Evolutionary conservation across 92 coral and sea anemone species (phyloP), one percentile per base, ranked within the genome.

Genomic region (Zoanthus gigantus): DNA sequence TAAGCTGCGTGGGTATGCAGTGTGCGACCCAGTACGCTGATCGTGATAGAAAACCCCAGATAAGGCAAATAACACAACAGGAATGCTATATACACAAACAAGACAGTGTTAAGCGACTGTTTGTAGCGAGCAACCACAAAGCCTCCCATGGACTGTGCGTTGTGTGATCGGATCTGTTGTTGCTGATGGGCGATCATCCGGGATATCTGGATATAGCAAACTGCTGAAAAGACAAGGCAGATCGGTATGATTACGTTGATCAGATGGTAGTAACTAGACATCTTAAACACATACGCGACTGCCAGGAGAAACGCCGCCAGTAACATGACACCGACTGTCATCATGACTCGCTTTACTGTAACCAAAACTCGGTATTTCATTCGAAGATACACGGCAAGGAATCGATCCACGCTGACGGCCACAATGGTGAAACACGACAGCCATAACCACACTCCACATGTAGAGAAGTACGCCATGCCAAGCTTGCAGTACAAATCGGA

Each of bases 31-130:
- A 37, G 0, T 17, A 79, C 54, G 17, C 18, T 79, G 10, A 79
- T 79, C 2, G 84, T 10, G 28, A 79, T 44, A 10, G 84, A 79
- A 6, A 79, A 79, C 9, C 72, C 45, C 58, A 79, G 44, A 42
- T 79, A 79, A 6, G 84, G 84, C 50, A 79, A 32, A 42, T 79
- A 79, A 63, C 84, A 79, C 73, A 79, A 52, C 50, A 60, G 12
- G 84, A 79, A 79, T 42, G 84, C 84, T 17, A 79, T 79, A 72
- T 79, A 79, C 56, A 79, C 84, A 63, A 60, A 79, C 72, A 79
- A 42, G 23, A 79, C 84, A 1, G 84, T 79, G 73, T 79, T 60
- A 17, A 79, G 73, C 54, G 84, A 79, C 16, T 79, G 84, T 34
- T 79, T 79, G 84, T 79, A 79, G 84, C 84, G 84, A 60, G 84